Conservation (phyloP, 1,140 invertebrate species). For the Ceratina australensis region DNA sequence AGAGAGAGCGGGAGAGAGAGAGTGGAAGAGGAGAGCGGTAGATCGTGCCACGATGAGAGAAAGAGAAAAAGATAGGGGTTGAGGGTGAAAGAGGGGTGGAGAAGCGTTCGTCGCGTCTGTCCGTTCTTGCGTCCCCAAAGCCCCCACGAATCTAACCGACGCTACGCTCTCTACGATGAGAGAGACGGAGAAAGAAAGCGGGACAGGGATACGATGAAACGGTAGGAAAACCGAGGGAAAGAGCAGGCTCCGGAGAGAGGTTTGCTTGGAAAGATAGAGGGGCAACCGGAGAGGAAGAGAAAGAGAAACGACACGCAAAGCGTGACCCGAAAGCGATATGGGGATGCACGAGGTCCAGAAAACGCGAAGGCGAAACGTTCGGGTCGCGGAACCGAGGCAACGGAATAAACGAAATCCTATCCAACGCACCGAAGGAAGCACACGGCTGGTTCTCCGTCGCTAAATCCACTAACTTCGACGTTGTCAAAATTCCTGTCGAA, state of each 20-base stretch:
- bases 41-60: conserved; percentile 42
- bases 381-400: conserved; percentile 57
- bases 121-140: conserved; percentile 67
- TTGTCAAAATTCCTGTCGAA: background rate
- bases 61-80: conserved; percentile 38
- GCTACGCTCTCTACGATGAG: conserved; percentile 16
- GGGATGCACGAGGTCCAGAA: conserved; percentile 46
- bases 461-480: background rate
- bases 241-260: conserved; percentile 34
- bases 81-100: conserved; percentile 33
- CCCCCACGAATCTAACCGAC: conserved; percentile 61
- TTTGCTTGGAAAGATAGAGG: conserved; percentile 23
- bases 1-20: conserved; percentile 44
- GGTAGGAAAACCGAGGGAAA: conserved; percentile 44
- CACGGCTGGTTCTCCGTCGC: background rate
- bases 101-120: conserved; percentile 56
- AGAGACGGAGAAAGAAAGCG: conserved; percentile 45
- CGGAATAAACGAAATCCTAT: conserved; percentile 61
- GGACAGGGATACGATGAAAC: conserved; percentile 12
- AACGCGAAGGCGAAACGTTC: conserved; percentile 43
- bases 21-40: conserved; percentile 1
- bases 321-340: background rate
- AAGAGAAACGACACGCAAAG: too few species aligned
- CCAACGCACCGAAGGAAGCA: conserved; percentile 18
- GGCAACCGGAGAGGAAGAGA: conserved; percentile 3